These are phyloP conservation scores for Coryphaenoides rupestris DNA, from an alignment of 2,113 vertebrate genomes.

Conservation along the genomic window DNA sequence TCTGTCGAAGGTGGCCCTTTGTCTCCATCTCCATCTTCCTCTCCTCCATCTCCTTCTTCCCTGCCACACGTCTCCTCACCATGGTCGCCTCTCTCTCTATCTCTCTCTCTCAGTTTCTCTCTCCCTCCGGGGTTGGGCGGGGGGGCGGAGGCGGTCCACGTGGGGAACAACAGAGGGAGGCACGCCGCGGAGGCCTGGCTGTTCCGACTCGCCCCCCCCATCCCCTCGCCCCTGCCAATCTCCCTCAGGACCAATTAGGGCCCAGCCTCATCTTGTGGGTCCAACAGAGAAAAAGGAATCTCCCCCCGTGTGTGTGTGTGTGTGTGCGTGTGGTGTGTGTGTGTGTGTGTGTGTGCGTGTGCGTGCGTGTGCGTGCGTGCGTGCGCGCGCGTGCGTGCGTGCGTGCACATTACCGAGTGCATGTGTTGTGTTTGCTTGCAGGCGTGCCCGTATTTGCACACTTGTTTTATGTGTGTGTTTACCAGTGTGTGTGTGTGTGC, in stretches of 20 bases:
- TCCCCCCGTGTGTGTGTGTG: slow-evolving; percentile 43
- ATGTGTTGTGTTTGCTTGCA: slow-evolving; percentile 24
- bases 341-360: slow-evolving; percentile 16
- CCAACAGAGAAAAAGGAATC: slow-evolving; percentile 86
- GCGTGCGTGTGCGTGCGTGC: slow-evolving; percentile 25
- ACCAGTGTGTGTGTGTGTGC: slow-evolving; percentile 15
- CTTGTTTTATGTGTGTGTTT: slow-evolving; percentile 28
- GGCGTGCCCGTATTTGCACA: slow-evolving; percentile 39
- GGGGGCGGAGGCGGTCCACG: slow-evolving; percentile 78
- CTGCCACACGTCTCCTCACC: slow-evolving; percentile 59
- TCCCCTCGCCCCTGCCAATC: slow-evolving; percentile 80
- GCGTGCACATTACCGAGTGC: not conserved
- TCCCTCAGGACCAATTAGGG: slow-evolving; percentile 96
- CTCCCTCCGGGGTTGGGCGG: slow-evolving; percentile 88
- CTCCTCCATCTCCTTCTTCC: slow-evolving; percentile 22
- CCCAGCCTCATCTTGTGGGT: slow-evolving; percentile 87
- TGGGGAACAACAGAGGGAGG: slow-evolving; percentile 83
- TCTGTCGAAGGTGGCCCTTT: slow-evolving; percentile 14
- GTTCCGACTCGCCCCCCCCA: slow-evolving; percentile 76
- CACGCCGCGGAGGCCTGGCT: not conserved
- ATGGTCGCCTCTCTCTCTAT: slow-evolving; percentile 60
- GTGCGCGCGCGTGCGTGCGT: slow-evolving; percentile 6
- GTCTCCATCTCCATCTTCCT: slow-evolving; percentile 12
- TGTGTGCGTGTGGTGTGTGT: slow-evolving; percentile 33
- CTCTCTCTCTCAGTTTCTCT: slow-evolving; percentile 69